Percentiles rank a stretch among this genome's conserved stretches.
Conservation (phyloP, 2,888 invertebrate species). For the Cerastis rubricosa region DNA sequence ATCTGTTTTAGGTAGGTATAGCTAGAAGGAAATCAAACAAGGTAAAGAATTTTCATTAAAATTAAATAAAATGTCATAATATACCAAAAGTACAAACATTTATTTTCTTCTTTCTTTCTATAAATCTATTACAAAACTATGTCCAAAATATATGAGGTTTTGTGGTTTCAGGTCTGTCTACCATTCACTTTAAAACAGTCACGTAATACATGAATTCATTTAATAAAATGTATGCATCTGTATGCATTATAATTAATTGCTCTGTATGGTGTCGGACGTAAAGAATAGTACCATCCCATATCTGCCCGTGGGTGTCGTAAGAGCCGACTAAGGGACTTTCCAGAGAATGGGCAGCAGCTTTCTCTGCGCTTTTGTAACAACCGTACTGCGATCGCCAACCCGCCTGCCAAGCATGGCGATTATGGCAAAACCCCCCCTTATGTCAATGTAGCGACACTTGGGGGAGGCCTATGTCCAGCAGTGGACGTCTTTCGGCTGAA, state of each 20-base stretch:
- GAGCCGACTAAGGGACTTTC: too few relatives aligned
- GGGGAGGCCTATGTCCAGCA: too few relatives aligned
- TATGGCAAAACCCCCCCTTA: too few relatives aligned
- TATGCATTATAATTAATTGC: not conserved
- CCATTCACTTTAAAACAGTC: constrained; percentile 6
- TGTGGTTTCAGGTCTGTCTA: not conserved
- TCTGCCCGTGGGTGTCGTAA: too few relatives aligned
- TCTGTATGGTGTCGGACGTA: too few relatives aligned
- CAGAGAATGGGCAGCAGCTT: too few relatives aligned
- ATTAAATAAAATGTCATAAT: constrained; percentile 40
- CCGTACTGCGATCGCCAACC: too few relatives aligned
- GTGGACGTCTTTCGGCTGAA: too few relatives aligned
- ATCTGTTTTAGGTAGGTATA: not conserved
- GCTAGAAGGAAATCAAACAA: not conserved
- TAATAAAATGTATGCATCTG: not conserved
- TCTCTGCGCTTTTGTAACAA: too few relatives aligned
- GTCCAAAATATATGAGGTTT: constrained; percentile 30
- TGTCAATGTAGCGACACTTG: too few relatives aligned
- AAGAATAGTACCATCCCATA: too few relatives aligned
- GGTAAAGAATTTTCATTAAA: not conserved
- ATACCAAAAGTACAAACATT: constrained; percentile 65
- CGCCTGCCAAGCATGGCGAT: too few relatives aligned
- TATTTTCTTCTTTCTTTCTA: constrained; percentile 44
- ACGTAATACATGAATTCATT: constrained; percentile 1
- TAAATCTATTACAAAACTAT: constrained; percentile 25